phyloP scores from a whole-genome alignment of 2,797 vertebrate genomes.

The Acrossocheilus fasciatus region DNA sequence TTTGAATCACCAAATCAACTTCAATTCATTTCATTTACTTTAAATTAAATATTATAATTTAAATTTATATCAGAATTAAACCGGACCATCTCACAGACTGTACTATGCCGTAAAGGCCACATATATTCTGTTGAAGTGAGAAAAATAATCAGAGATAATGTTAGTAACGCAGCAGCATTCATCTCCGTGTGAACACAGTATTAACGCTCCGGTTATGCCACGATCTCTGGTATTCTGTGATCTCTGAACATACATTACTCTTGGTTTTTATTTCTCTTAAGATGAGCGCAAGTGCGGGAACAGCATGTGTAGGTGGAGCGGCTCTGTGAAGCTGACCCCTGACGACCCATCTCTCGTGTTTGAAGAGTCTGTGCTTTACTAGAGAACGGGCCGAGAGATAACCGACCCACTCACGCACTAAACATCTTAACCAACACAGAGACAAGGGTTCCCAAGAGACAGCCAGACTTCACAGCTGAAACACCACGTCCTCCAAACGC shows the following conservation, averaged over 20 bases:
- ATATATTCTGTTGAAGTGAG: background rate
- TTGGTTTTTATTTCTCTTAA: conserved; percentile 6
- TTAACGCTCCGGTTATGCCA: background rate
- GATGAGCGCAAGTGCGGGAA: background rate
- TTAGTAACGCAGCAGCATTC: background rate
- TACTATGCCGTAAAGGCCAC: too few species aligned
- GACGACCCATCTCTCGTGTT: background rate
- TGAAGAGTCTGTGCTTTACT: conserved; percentile 5
- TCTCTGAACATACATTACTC: background rate
- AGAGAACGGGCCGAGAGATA: background rate
- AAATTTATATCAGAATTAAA: background rate
- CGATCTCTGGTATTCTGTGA: background rate
- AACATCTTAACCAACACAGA: conserved; percentile 13
- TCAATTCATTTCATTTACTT: too few species aligned
- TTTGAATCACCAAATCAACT: background rate
- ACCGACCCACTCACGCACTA: background rate
- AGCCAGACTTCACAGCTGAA: conserved; percentile 4
- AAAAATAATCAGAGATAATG: background rate
- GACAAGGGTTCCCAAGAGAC: background rate
- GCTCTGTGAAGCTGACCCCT: background rate
- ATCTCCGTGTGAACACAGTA: background rate
- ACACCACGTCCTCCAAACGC: background rate
- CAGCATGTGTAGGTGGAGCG: conserved; percentile 12
- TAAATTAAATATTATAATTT: too few species aligned
- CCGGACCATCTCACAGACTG: background rate